phyloP scores from a whole-genome alignment of 2,888 invertebrate species.

The Diadegma fenestrale region DNA sequence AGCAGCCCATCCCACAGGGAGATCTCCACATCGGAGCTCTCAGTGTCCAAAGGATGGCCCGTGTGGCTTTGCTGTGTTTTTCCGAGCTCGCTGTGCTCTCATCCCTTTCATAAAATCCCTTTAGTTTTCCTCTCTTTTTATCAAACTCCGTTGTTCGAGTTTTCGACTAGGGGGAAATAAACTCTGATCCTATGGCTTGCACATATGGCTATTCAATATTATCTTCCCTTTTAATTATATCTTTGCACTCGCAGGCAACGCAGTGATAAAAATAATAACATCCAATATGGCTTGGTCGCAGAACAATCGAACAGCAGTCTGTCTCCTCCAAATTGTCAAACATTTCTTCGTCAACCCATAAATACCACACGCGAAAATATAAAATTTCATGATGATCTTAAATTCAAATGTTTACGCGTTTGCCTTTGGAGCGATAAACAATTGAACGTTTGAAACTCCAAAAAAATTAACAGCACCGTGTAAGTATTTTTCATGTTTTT shows the following conservation, averaged over 20 bases:
- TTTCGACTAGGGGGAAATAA: slow-evolving; percentile 43
- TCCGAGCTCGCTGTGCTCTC: slow-evolving; percentile 28
- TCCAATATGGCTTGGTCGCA: not conserved
- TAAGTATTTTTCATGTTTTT: not conserved
- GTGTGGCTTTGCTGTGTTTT: slow-evolving; percentile 29
- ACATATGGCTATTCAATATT: slow-evolving; percentile 29
- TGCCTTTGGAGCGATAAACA: too few species aligned
- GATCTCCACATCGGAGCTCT: slow-evolving; percentile 7
- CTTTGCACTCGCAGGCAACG: slow-evolving; percentile 5
- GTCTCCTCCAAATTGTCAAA: not conserved
- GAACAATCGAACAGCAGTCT: slow-evolving; percentile 16
- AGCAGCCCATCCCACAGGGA: slow-evolving; percentile 30
- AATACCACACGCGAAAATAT: not conserved
- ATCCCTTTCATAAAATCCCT: not conserved
- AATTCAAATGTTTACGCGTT: too few species aligned
- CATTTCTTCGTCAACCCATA: not conserved
- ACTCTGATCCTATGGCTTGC: slow-evolving; percentile 28
- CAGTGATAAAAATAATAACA: slow-evolving; percentile 15
- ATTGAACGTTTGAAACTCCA: too few species aligned
- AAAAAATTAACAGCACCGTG: too few species aligned
- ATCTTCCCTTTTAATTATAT: slow-evolving; percentile 43
- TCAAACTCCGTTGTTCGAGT: slow-evolving; percentile 24
- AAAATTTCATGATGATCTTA: not conserved
- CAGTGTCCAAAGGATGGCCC: slow-evolving; percentile 30
- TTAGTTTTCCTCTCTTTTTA: slow-evolving; percentile 21